Conservation (phyloP, 2,113 vertebrate genomes). For the Colaptes auratus region DNA sequence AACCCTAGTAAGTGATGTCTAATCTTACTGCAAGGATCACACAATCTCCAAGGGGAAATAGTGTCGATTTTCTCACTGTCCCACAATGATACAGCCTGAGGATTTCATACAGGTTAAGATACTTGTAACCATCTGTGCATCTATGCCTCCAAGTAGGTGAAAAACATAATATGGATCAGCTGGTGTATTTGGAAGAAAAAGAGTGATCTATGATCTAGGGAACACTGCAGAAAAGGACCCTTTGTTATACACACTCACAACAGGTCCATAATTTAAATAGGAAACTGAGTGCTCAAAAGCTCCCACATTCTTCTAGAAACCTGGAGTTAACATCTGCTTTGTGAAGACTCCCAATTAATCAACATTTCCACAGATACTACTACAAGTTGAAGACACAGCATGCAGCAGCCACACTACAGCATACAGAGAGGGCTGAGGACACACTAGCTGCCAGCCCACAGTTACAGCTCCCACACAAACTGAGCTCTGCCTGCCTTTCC, state of each 20-base stretch:
- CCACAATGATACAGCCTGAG: accelerated
- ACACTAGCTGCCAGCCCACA: not conserved
- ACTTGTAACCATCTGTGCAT: accelerated
- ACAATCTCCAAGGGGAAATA: not conserved
- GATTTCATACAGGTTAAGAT: not conserved
- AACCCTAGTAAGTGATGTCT: not conserved
- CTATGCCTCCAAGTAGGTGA: not conserved
- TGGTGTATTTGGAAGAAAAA: not conserved
- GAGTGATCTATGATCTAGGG: not conserved
- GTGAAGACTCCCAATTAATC: not conserved
- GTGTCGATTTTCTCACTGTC: not conserved
- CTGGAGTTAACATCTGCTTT: not conserved
- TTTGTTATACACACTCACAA: not conserved
- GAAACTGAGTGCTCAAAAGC: not conserved
- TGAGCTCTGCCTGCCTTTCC: not conserved
- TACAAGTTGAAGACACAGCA: not conserved
- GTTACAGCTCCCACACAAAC: too few species aligned
- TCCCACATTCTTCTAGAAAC: not conserved
- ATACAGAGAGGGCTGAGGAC: not conserved
- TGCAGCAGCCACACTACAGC: not conserved
- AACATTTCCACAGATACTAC: not conserved
- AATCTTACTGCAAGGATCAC: not conserved
- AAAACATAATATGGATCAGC: not conserved
- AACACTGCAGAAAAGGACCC: not conserved
- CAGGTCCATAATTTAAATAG: not conserved